These are phyloP conservation scores for Apeltes quadracus DNA, from an alignment of 2,113 vertebrate genomes.

Conservation along the genomic window DNA sequence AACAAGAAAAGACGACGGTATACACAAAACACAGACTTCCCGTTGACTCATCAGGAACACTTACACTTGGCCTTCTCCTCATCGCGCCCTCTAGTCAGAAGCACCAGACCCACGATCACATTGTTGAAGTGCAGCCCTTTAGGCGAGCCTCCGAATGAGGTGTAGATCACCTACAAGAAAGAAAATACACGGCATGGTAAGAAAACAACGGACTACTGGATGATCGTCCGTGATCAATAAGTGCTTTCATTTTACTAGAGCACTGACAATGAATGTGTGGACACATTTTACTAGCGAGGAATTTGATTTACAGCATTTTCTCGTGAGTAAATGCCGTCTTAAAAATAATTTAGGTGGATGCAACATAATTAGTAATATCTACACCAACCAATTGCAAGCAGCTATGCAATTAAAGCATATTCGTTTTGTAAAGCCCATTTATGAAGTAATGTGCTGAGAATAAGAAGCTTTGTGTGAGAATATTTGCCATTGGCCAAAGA, in stretches of 20 bases:
- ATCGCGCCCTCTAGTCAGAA: slow-evolving; percentile 94
- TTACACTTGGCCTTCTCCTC: slow-evolving; percentile 98
- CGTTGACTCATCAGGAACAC: slow-evolving; percentile 54
- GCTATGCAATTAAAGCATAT: neutral
- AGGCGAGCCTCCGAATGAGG: slow-evolving; percentile 93
- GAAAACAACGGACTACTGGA: neutral
- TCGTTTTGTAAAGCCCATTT: neutral
- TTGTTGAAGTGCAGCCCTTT: slow-evolving; percentile 99
- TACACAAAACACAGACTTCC: neutral
- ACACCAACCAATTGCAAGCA: neutral
- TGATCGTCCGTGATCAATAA: neutral
- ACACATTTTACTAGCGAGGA: too few species aligned
- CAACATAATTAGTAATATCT: neutral
- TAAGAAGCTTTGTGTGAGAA: neutral
- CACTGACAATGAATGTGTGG: neutral
- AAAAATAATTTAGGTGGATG: neutral
- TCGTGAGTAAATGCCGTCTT: too few species aligned
- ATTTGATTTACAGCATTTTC: neutral
- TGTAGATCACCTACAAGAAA: slow-evolving; percentile 90
- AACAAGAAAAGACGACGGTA: neutral
- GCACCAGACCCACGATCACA: slow-evolving; percentile 94
- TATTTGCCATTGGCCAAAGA: neutral
- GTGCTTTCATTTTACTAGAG: neutral
- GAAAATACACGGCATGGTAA: neutral
- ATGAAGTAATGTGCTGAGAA: neutral